phyloP scores from a whole-genome alignment of 2,888 invertebrate genomes.

The Pristionchus exspectatus region DNA sequence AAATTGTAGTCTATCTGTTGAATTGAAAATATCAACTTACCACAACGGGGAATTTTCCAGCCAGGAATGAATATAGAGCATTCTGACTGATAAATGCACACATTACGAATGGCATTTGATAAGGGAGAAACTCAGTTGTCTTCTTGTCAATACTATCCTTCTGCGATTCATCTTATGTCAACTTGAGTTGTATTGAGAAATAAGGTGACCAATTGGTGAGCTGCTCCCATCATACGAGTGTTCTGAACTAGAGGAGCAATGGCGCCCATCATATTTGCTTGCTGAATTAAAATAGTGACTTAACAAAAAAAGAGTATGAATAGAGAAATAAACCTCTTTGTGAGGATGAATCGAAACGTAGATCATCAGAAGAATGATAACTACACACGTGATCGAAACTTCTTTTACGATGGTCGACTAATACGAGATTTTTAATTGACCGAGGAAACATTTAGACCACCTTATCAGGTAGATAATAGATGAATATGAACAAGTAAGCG shows the following conservation, averaged over 20 bases:
- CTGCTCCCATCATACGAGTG: not conserved
- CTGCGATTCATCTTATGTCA: not conserved
- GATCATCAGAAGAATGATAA: not conserved
- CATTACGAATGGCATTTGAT: not conserved
- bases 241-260: not conserved
- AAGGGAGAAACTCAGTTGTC: conserved; percentile 29
- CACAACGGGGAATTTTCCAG: not conserved
- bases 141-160: not conserved
- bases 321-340: not conserved
- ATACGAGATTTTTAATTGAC: not conserved
- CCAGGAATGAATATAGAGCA: not conserved
- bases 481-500: not conserved
- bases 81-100: conserved; percentile 4
- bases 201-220: not conserved
- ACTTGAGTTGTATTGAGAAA: not conserved
- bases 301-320: not conserved
- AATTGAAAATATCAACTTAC: not conserved
- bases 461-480: not conserved
- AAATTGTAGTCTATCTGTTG: not conserved
- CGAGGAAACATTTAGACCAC: not conserved
- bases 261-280: not conserved
- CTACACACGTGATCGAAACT: not conserved
- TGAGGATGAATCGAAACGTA: not conserved
- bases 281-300: not conserved
- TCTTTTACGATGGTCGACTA: not conserved